Evolutionary conservation across 2,888 invertebrate genomes (phyloP).

Genomic region (Sisyra nigra): DNA sequence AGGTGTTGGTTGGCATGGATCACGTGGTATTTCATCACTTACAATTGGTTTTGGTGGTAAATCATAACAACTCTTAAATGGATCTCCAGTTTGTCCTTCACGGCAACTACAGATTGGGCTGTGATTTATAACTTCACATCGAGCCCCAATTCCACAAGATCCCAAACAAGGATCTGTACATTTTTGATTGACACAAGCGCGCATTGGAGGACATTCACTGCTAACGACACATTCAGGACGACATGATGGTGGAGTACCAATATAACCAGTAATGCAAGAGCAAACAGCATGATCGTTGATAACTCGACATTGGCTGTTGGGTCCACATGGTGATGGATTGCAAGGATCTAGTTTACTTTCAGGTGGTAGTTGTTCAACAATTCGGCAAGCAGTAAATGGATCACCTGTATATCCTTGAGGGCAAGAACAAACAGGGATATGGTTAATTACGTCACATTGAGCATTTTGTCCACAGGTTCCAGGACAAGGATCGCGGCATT

Average conservation of each 20-base stretch:
- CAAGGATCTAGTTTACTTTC: slow-evolving; percentile 25
- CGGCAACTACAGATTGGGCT: slow-evolving; percentile 36
- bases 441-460: slow-evolving; percentile 53
- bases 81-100: slow-evolving; percentile 53
- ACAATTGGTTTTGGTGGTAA: slow-evolving; percentile 27
- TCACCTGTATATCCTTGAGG: slow-evolving; percentile 51
- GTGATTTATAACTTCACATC: slow-evolving; percentile 37
- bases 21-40: slow-evolving; percentile 23
- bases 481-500: slow-evolving; percentile 53
- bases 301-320: slow-evolving; percentile 35
- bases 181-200: slow-evolving; percentile 34
- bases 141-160: slow-evolving; percentile 33
- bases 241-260: slow-evolving; percentile 37
- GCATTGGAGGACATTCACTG: slow-evolving; percentile 32
- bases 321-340: slow-evolving; percentile 34
- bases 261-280: slow-evolving; percentile 32
- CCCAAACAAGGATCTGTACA: slow-evolving; percentile 39
- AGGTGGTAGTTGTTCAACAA: slow-evolving; percentile 17
- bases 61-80: slow-evolving; percentile 56
- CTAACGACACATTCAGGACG: slow-evolving; percentile 34
- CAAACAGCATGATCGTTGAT: slow-evolving; percentile 32
- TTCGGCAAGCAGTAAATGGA: slow-evolving; percentile 33
- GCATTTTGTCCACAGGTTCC: slow-evolving; percentile 55
- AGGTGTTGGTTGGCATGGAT: slow-evolving; percentile 61
- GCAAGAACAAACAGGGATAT: slow-evolving; percentile 55